Base-by-base conservation (phyloP, 1,140 invertebrate genomes). In the Delia radicum region DNA sequence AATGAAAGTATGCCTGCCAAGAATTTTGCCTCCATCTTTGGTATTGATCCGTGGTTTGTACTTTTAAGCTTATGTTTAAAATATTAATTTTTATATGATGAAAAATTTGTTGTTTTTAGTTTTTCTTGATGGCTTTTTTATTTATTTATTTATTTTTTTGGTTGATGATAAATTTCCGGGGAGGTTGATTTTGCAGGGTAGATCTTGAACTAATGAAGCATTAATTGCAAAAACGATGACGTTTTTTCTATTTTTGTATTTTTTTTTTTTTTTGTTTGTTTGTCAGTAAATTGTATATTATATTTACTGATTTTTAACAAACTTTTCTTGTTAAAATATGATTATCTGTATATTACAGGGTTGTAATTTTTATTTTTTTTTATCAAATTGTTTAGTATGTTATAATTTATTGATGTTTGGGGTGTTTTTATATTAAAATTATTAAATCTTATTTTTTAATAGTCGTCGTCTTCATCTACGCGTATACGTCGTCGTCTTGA, bases 1-100 rank as follows among this genome's bases (percentile, higher is more conserved):
- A 85, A 85, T 85, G 83, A 85, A 85, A 85, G 77, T 80, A 83
- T 81, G 83, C 83, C 80, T 81, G 83, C 81, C 83, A 85, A 85
- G 79, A 84, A 82, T 84, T 85, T 85, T 79, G 83, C 83, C 83
- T 85, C 83, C 83, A 85, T 85, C 81, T 85, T 85, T 85, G 83
- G 83, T 85, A 85, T 85, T 85, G 83, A 85, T 85, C 83, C 83
- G 83, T 85, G 81, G 79, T 84, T 78, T 74, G 76, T 77, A 76
- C 75, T 76, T 76, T 76, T 67, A 69, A 61, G 75, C 73, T 76
- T 76, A 74, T 63, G 27, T 74, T 74, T 62, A 33, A 28, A 31
- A 61, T 27, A 74, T 74, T 74, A 62, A 73, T 27, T 74, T 31
- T 74, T 80, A 79, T 74, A 31, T 77, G 80, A 76, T 76, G 21